Evolutionary conservation across 2,888 invertebrate genomes (phyloP).

Genomic region (Caenorhabditis auriculariae): DNA sequence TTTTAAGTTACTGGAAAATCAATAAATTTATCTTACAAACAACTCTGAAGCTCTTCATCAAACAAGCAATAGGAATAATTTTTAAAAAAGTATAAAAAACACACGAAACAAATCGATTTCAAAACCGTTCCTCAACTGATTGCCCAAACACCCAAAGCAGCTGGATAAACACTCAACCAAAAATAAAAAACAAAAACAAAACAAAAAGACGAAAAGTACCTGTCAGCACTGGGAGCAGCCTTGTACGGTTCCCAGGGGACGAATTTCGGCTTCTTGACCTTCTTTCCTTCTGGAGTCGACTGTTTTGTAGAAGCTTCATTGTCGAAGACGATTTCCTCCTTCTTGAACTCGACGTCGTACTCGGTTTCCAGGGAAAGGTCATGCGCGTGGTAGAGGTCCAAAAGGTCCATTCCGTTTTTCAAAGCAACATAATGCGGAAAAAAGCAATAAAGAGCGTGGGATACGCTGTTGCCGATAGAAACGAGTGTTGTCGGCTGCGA

Average conservation of each 20-base stretch:
- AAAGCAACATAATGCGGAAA: neutral
- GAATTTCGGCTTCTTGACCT: slow-evolving; percentile 36
- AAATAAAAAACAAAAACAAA: no score
- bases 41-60: no score
- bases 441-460: neutral
- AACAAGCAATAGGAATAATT: no score
- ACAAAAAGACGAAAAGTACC: no score
- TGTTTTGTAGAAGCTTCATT: neutral
- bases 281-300: no score
- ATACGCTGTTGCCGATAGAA: slow-evolving; percentile 1
- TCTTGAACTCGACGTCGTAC: slow-evolving; percentile 9
- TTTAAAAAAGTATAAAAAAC: no score
- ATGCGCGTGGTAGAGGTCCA: slow-evolving; percentile 41
- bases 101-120: no score
- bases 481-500: slow-evolving; percentile 5
- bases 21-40: no score
- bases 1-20: no score
- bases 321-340: neutral
- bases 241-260: slow-evolving; percentile 56
- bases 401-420: slow-evolving; percentile 22
- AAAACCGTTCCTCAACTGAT: no score
- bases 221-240: slow-evolving; percentile 29
- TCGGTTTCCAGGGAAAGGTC: slow-evolving; percentile 19
- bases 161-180: no score
- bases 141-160: no score